Evolutionary conservation across 2,113 vertebrate species (phyloP).

Genomic region (Actenoides hombroni): DNA sequence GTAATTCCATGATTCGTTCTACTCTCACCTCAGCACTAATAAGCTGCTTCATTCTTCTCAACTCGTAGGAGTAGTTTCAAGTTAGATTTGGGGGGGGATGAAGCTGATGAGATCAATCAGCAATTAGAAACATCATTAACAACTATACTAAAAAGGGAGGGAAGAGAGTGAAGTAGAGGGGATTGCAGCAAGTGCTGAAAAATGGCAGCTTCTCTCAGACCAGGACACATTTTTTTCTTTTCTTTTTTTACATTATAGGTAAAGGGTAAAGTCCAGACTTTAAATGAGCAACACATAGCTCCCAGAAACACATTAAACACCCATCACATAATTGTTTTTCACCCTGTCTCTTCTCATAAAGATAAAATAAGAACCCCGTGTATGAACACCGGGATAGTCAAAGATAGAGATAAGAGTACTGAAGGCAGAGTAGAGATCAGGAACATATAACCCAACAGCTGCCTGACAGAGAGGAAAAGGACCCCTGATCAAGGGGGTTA

Average conservation of each 20-base stretch:
- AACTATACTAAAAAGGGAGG: background rate
- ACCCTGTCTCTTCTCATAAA: background rate
- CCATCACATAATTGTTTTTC: background rate
- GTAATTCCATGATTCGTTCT: background rate
- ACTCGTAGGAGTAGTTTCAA: background rate
- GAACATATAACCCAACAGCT: background rate
- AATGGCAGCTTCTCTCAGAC: background rate
- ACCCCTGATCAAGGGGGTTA: background rate
- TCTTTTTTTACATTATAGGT: background rate
- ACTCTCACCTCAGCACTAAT: background rate
- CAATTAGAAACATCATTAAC: background rate
- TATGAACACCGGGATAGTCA: background rate
- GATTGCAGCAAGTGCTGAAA: background rate
- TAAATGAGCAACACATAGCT: background rate
- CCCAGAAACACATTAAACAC: background rate
- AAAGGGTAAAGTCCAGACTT: background rate
- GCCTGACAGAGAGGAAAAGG: background rate
- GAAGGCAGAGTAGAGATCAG: constrained; percentile 3
- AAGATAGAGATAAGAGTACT: background rate
- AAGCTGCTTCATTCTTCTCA: background rate
- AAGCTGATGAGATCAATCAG: background rate
- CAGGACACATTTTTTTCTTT: background rate
- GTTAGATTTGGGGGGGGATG: background rate
- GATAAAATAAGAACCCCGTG: background rate
- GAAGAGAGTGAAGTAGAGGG: background rate